phyloP scores from a whole-genome alignment of 2,888 invertebrate genomes.

The Pilophorus perplexus region DNA sequence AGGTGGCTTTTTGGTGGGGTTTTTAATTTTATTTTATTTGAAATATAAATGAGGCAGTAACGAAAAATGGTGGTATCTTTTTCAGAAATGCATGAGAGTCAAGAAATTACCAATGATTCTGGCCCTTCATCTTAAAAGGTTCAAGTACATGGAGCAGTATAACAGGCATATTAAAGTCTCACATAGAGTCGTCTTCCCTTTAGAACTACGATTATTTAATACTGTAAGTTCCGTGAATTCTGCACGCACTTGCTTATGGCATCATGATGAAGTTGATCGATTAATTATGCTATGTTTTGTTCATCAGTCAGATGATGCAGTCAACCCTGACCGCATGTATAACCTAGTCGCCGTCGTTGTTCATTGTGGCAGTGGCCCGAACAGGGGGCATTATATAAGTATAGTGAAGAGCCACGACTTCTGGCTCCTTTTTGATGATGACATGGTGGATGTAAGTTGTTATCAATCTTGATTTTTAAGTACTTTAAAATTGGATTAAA shows the following conservation, averaged over 20 bases:
- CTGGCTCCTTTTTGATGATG: conserved; percentile 99
- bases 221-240: conserved; percentile 86
- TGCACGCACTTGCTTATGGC: too few species aligned
- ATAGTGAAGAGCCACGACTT: conserved; percentile 99
- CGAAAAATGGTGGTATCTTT: too few species aligned
- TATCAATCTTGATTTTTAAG: too few species aligned
- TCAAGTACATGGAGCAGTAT: conserved; percentile 97
- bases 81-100: conserved; percentile 88
- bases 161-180: conserved; percentile 98
- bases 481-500: not conserved
- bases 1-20: too few species aligned
- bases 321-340: conserved; percentile 96
- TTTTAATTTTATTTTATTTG: too few species aligned
- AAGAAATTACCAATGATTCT: conserved; percentile 97
- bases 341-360: conserved; percentile 99
- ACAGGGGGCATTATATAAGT: conserved; percentile 98
- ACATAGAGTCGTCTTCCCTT: conserved; percentile 96
- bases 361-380: conserved; percentile 98
- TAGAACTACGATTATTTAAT: conserved; percentile 95
- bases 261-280: too few species aligned
- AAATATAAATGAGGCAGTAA: too few species aligned
- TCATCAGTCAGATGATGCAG: conserved; percentile 92
- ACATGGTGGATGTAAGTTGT: conserved; percentile 98
- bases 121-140: conserved; percentile 94
- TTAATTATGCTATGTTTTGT: too few species aligned